These are phyloP conservation scores for Itoplectis maculator DNA, from an alignment of 2,888 invertebrate species.

Conservation along the genomic window DNA sequence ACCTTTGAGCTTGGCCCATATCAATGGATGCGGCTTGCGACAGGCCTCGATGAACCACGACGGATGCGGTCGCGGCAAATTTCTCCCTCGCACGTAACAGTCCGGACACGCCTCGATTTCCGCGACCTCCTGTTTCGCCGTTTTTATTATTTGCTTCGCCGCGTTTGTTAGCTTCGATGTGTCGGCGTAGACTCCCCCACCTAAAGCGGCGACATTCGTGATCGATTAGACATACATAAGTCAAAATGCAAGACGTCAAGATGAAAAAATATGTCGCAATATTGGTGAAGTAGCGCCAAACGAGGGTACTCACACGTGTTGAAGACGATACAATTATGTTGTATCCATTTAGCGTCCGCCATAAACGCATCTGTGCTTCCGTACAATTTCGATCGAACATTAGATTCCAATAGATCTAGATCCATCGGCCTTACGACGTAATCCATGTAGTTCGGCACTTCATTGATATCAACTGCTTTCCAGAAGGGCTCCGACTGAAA, in stretches of 20 bases:
- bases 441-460: constrained; percentile 92
- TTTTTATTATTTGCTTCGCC: constrained; percentile 92
- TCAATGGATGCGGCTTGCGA: constrained; percentile 93
- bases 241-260: background rate
- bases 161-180: constrained; percentile 90
- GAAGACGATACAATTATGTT: constrained; percentile 96
- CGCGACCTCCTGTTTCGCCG: constrained; percentile 94
- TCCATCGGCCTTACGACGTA: constrained; percentile 96
- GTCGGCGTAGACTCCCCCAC: constrained; percentile 85
- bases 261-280: background rate
- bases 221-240: background rate
- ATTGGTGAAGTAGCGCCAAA: background rate
- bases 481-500: constrained; percentile 92
- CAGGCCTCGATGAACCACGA: constrained; percentile 97
- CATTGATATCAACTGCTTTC: constrained; percentile 89
- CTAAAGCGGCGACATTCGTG: constrained; percentile 86
- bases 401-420: constrained; percentile 90
- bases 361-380: constrained; percentile 95
- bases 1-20: constrained; percentile 98
- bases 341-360: constrained; percentile 96
- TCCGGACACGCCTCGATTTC: constrained; percentile 98
- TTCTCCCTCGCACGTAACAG: constrained; percentile 94
- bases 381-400: constrained; percentile 91
- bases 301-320: constrained; percentile 90
- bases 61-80: constrained; percentile 85